These are phyloP conservation scores for Magallana gigas DNA, from an alignment of 1,140 invertebrate species.

Conservation along the genomic window DNA sequence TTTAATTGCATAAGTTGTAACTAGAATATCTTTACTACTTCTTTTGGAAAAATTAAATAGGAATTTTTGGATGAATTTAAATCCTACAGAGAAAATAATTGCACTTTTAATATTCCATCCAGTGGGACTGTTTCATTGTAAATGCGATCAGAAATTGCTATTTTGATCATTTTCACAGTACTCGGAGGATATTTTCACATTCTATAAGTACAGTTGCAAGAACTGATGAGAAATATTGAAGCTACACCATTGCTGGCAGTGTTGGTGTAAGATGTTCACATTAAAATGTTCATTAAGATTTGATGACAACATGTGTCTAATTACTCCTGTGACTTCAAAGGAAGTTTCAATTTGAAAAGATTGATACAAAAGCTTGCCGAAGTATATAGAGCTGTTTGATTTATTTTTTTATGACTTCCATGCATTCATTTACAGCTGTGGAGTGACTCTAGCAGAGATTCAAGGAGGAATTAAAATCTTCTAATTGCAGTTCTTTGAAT, in stretches of 20 bases:
- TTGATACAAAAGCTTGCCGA: background rate
- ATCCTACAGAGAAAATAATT: too few species aligned
- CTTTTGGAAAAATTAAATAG: too few species aligned
- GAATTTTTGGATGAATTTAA: too few species aligned
- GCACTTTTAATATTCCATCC: too few species aligned
- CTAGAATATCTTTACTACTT: too few species aligned
- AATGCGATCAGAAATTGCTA: too few species aligned
- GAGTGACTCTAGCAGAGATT: slow-evolving; percentile 4
- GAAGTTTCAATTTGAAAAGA: slow-evolving; percentile 1
- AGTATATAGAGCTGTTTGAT: background rate
- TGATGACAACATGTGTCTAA: slow-evolving; percentile 12
- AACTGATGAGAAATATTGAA: background rate
- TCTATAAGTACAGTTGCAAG: background rate
- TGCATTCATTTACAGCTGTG: slow-evolving; percentile 1
- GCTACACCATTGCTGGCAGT: background rate
- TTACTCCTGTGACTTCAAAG: background rate
- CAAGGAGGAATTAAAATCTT: background rate
- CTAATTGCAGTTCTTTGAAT: slow-evolving; percentile 21
- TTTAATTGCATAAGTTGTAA: too few species aligned
- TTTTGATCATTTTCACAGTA: background rate
- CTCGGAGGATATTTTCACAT: background rate
- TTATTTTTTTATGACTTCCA: background rate
- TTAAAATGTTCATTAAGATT: slow-evolving; percentile 17
- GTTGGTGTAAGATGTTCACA: background rate
- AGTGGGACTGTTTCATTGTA: too few species aligned